Conservation (phyloP, 2,113 vertebrate genomes). For the Tragelaphus imberbis region DNA sequence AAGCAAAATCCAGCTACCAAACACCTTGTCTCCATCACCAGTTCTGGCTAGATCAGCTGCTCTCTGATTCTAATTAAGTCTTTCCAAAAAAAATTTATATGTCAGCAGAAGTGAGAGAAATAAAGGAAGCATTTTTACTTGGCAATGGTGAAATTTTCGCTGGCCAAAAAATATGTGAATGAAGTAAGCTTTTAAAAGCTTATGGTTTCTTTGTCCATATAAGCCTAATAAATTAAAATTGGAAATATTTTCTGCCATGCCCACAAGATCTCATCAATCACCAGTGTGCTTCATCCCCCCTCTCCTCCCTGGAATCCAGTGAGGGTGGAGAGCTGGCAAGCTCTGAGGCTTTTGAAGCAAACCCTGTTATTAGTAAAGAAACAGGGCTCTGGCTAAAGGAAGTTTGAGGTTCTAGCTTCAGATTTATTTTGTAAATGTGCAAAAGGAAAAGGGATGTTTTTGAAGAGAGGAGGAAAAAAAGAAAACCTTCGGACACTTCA, state of each 20-base stretch:
- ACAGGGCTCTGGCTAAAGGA: conserved; percentile 51
- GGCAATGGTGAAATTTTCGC: conserved; percentile 50
- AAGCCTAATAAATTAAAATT: conserved; percentile 68
- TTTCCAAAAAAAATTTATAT: conserved; percentile 57
- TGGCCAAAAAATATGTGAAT: conserved; percentile 68
- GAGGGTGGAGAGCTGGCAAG: conserved; percentile 66
- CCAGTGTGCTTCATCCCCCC: conserved; percentile 56
- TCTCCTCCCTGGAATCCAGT: conserved; percentile 32
- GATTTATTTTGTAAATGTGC: conserved; percentile 59
- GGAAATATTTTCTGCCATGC: conserved; percentile 62
- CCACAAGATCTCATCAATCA: conserved; percentile 68
- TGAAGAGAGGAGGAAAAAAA: background rate
- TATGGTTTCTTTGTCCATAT: conserved; percentile 71
- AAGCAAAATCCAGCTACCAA: conserved; percentile 40
- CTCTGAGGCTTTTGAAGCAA: conserved; percentile 47
- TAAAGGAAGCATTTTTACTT: conserved; percentile 62
- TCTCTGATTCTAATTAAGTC: conserved; percentile 64
- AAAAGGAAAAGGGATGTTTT: background rate
- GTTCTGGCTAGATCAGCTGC: conserved; percentile 55
- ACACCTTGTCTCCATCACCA: conserved; percentile 58
- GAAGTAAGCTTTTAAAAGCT: conserved; percentile 72
- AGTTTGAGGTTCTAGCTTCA: conserved; percentile 40
- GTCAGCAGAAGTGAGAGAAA: conserved; percentile 63
- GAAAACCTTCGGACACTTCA: conserved; percentile 28
- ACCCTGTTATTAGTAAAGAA: conserved; percentile 33